Evolutionary conservation across 2,797 vertebrate genomes (phyloP).

Genomic region (Rhyacichthys aspro): DNA sequence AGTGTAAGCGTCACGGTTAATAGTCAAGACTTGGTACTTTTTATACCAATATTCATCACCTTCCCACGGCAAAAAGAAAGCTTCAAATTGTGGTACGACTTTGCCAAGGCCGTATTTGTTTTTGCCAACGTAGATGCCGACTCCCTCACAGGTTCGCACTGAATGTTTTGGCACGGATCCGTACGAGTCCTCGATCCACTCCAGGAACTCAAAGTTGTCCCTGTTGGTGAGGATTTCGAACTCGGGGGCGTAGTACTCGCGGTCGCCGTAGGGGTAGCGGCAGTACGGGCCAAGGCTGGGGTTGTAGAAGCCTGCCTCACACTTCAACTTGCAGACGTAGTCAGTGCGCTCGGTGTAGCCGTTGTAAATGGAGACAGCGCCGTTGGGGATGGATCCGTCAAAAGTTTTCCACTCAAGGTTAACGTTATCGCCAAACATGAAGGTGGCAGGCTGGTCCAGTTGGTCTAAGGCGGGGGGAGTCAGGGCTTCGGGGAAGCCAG

Average conservation of each 20-base stretch:
- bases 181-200: slow-evolving; percentile 77
- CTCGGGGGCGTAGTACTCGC: slow-evolving; percentile 68
- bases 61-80: slow-evolving; percentile 82
- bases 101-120: slow-evolving; percentile 84
- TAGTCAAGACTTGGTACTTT: slow-evolving; percentile 73
- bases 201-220: slow-evolving; percentile 80
- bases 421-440: slow-evolving; percentile 71
- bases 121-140: slow-evolving; percentile 75
- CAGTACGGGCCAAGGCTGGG: slow-evolving; percentile 76
- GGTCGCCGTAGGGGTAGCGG: slow-evolving; percentile 74
- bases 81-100: slow-evolving; percentile 73
- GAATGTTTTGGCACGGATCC: slow-evolving; percentile 72
- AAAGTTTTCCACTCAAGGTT: slow-evolving; percentile 78
- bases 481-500: slow-evolving; percentile 35
- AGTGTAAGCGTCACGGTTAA: slow-evolving; percentile 76
- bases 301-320: slow-evolving; percentile 78
- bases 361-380: slow-evolving; percentile 75
- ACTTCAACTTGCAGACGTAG: slow-evolving; percentile 78
- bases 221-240: slow-evolving; percentile 78
- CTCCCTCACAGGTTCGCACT: slow-evolving; percentile 68
- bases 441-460: slow-evolving; percentile 29
- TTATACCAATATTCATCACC: slow-evolving; percentile 83
- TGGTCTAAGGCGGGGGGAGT: slow-evolving; percentile 55
- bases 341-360: slow-evolving; percentile 72
- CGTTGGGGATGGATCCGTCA: slow-evolving; percentile 68